Evolutionary conservation across 2,888 invertebrate species (phyloP).

Genomic region (Nipponacmea schrenckii): DNA sequence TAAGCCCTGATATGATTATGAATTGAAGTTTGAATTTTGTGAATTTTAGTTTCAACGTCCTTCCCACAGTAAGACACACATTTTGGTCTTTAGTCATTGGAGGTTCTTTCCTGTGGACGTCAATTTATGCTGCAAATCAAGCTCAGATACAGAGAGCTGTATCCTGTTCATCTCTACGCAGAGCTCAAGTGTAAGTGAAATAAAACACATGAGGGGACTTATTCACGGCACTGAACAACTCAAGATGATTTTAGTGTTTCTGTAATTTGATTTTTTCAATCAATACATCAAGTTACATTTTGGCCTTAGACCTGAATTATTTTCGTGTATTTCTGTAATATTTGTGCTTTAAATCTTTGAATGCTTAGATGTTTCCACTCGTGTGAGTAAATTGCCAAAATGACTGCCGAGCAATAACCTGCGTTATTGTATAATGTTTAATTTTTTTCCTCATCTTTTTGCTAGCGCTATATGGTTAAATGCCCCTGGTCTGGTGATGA

Average conservation of each 20-base stretch:
- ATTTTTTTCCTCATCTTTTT: background rate
- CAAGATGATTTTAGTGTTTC: no score
- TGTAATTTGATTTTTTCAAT: background rate
- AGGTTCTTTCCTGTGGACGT: slow-evolving; percentile 90
- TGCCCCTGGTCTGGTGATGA: slow-evolving; percentile 77
- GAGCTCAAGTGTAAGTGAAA: slow-evolving; percentile 71
- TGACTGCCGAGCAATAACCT: no score
- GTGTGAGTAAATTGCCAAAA: no score
- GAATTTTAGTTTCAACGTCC: slow-evolving; percentile 75
- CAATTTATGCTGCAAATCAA: slow-evolving; percentile 93
- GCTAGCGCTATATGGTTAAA: slow-evolving; percentile 80
- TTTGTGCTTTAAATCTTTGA: no score
- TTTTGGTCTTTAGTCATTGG: slow-evolving; percentile 87
- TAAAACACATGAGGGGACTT: background rate
- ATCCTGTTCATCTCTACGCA: slow-evolving; percentile 82
- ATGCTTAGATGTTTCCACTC: no score
- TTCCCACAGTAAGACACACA: slow-evolving; percentile 86
- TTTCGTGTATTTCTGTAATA: no score
- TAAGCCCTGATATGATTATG: no score
- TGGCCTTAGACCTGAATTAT: no score
- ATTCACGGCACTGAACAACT: background rate
- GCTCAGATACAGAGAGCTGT: slow-evolving; percentile 93
- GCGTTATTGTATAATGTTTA: background rate
- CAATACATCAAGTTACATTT: no score
- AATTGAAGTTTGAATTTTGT: no score